Evolutionary conservation across 2,888 invertebrate species (phyloP).

Genomic region (Drosophila percnosoma): DNA sequence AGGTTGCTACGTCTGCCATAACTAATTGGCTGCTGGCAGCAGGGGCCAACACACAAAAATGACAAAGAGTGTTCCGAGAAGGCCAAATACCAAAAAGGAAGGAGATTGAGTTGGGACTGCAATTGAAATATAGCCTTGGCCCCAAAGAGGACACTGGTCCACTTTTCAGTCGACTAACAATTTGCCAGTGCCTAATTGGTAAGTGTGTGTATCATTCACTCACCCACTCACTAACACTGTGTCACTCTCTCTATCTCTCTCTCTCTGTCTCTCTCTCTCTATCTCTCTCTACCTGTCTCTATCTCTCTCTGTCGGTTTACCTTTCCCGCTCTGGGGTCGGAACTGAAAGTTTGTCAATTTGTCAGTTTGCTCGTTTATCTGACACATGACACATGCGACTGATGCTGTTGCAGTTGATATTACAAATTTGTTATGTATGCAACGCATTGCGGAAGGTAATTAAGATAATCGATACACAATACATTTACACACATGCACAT

Average conservation of each 20-base stretch:
- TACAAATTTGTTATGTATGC: neutral
- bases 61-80: neutral
- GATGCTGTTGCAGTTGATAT: neutral
- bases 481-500: neutral
- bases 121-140: slow-evolving; percentile 2
- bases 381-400: slow-evolving; percentile 16
- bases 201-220: slow-evolving; percentile 25
- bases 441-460: slow-evolving; percentile 2
- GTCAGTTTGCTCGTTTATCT: slow-evolving; percentile 4
- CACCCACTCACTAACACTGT: neutral
- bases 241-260: neutral
- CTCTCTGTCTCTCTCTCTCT: neutral
- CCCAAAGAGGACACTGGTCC: slow-evolving; percentile 1
- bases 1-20: slow-evolving; percentile 1
- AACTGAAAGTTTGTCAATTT: slow-evolving; percentile 8
- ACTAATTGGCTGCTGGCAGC: slow-evolving; percentile 7
- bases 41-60: neutral
- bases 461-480: slow-evolving; percentile 2
- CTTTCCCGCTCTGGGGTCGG: neutral
- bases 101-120: neutral
- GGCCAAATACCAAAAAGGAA: neutral
- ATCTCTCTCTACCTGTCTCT: neutral
- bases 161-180: slow-evolving; percentile 40
- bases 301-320: neutral
- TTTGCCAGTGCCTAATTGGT: slow-evolving; percentile 58